Evolutionary conservation across 2,797 vertebrate genomes (phyloP).

Genomic region (Karalla daura): DNA sequence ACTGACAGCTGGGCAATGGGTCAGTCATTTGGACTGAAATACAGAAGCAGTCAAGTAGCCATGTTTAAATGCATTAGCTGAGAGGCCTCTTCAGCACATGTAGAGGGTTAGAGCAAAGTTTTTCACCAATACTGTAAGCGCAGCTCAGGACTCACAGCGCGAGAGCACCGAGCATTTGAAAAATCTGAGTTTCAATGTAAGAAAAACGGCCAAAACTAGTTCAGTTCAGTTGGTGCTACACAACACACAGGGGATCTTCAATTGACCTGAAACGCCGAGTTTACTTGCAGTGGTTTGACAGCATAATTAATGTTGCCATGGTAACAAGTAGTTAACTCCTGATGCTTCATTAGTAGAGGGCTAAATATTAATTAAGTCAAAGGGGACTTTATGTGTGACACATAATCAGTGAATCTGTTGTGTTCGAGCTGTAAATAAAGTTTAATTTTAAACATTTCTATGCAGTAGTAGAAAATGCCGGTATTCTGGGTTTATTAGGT

Average conservation of each 20-base stretch:
- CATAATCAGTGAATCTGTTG: background rate
- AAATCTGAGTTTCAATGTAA: background rate
- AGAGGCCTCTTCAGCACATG: slow-evolving; percentile 30
- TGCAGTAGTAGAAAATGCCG: too few species aligned
- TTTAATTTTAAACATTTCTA: background rate
- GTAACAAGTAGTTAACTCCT: background rate
- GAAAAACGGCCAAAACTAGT: too few species aligned
- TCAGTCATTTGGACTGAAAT: slow-evolving; percentile 8
- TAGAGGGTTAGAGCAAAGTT: slow-evolving; percentile 3
- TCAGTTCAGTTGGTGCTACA: too few species aligned
- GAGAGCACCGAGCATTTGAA: background rate
- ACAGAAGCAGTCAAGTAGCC: slow-evolving; percentile 32
- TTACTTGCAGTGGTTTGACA: background rate
- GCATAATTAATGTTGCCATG: background rate
- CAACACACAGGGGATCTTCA: background rate
- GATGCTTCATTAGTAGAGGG: background rate
- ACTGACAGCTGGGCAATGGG: slow-evolving; percentile 6
- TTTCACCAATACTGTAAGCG: too few species aligned
- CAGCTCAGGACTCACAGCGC: background rate
- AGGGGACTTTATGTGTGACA: background rate
- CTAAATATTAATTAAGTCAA: background rate
- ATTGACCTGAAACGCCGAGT: background rate
- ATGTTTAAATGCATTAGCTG: slow-evolving; percentile 28
- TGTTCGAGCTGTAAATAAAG: background rate
- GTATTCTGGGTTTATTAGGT: too few species aligned